Evolutionary conservation across 1,140 invertebrate genomes (phyloP), one percentile per base, ranked within the genome.

Genomic region (Patella vulgata): DNA sequence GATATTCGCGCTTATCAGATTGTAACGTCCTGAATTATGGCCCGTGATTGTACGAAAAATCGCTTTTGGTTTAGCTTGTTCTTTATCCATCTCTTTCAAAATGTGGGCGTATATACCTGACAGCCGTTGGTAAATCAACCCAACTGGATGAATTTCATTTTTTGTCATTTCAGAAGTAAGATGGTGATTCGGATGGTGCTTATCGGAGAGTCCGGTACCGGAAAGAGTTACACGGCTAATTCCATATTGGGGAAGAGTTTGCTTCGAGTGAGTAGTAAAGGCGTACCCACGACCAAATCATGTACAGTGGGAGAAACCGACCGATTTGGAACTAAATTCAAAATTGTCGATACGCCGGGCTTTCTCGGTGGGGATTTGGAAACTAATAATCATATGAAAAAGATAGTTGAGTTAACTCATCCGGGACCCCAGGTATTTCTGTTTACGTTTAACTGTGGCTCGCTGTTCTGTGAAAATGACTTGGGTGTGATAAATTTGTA

Each of bases 181-280:
- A 36, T 36, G 33, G 33, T 36, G 5, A 36, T 36, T 36, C 59
- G 67, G 6, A 50, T 66, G 14, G 40, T 70, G 30, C 31, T 59
- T 8, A 17, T 70, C 17, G 67, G 67, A 19, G 65, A 62, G 46
- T 60, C 55, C 8, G 67, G 67, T 6, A 52, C 58, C 27, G 67
- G 67, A 12, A 70, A 70, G 59, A 70, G 67, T 43, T 48, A 53
- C 2, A 70, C 67, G 3, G 67, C 54, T 47, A 70, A 70, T 27
- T 48, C 54, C 25, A 53, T 70, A 25, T 48, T 65, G 6, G 59
- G 48, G 25, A 5, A 43, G 28, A 48, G 55, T 2, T n/a, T 33
- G 21, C 66, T 70, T 43, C 36, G 40, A 21, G 40, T 59, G 21
- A 46, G 19, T 17, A 31, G 25, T 14, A 36, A 28, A 3, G 53